phyloP scores from a whole-genome alignment of 2,888 invertebrate genomes.

The Mamestra brassicae region DNA sequence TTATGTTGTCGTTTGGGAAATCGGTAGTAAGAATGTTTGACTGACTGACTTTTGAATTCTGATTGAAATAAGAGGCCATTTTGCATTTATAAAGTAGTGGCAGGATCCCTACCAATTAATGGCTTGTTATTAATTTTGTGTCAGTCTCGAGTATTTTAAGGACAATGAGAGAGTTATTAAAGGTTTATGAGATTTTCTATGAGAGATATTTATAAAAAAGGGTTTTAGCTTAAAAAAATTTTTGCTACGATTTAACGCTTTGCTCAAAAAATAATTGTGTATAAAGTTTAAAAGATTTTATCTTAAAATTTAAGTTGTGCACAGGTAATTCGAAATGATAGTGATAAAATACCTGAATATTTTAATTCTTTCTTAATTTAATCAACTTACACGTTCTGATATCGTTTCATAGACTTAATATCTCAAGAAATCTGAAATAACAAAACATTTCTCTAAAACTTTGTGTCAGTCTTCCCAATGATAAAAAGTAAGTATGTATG shows the following conservation, averaged over 20 bases:
- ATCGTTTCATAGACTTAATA: not conserved
- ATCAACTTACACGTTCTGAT: not conserved
- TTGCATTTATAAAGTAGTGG: slow-evolving; percentile 51
- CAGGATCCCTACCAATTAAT: slow-evolving; percentile 20
- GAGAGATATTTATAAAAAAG: not conserved
- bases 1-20: slow-evolving; percentile 1
- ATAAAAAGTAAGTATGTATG: slow-evolving; percentile 31
- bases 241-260: too few relatives aligned
- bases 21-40: not conserved
- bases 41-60: slow-evolving; percentile 33
- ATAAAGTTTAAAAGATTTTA: not conserved
- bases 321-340: not conserved
- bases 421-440: not conserved
- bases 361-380: not conserved
- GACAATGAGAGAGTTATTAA: not conserved
- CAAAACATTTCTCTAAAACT: not conserved
- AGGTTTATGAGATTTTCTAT: not conserved
- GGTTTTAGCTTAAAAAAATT: not conserved
- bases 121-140: slow-evolving; percentile 16
- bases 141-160: slow-evolving; percentile 24
- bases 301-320: not conserved
- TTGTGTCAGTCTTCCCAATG: slow-evolving; percentile 7
- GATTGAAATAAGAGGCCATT: slow-evolving; percentile 22
- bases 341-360: not conserved
- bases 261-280: too few relatives aligned